Conservation (phyloP, 2,113 vertebrate species). For the Eulemur rufifrons region DNA sequence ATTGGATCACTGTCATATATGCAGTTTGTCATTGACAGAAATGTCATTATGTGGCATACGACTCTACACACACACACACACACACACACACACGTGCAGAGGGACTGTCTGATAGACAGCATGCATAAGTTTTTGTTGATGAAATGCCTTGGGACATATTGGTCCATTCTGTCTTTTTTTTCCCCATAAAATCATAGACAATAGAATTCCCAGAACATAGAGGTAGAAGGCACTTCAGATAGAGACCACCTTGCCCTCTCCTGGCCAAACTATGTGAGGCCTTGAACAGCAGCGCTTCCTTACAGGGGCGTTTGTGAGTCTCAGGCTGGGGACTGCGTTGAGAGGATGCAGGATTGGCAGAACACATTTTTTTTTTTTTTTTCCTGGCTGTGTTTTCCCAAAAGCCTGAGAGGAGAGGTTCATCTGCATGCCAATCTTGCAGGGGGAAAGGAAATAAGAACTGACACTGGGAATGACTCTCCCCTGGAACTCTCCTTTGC, state of each 20-base stretch:
- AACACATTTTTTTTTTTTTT: not conserved
- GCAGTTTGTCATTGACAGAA: not conserved
- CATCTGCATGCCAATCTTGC: not conserved
- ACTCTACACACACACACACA: not conserved
- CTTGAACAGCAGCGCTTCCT: not conserved
- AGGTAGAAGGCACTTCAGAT: not conserved
- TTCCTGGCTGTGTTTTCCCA: not conserved
- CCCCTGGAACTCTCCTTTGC: not conserved
- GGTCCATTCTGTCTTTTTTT: not conserved
- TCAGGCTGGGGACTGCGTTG: not conserved
- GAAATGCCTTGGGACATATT: not conserved
- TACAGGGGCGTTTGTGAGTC: not conserved
- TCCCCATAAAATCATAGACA: not conserved
- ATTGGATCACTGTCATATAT: not conserved
- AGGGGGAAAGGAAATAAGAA: slow-evolving; percentile 23
- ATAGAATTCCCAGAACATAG: not conserved
- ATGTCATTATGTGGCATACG: not conserved
- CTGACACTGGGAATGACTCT: not conserved
- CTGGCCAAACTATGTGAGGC: not conserved
- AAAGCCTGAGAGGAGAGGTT: not conserved
- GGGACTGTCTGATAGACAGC: not conserved
- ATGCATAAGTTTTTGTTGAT: not conserved
- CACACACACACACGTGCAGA: not conserved
- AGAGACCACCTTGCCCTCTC: not conserved
- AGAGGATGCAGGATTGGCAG: not conserved